Percentiles rank a stretch among this genome's conserved stretches.
phyloP scores from a whole-genome alignment of 2,113 vertebrate genomes.

The Heliornis fulica region DNA sequence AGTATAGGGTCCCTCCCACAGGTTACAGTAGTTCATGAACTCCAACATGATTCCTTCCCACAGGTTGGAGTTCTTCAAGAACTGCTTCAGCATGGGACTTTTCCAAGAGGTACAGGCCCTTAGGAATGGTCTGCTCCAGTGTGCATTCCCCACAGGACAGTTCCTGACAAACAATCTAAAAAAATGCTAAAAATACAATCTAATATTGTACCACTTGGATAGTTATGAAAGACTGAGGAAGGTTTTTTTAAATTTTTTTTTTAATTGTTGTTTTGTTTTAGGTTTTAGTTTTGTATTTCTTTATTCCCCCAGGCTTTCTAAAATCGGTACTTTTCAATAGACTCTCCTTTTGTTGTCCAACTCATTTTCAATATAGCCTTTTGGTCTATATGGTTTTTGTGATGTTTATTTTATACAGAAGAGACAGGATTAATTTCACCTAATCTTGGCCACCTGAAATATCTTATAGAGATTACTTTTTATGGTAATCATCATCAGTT shows the following conservation, averaged over 20 bases:
- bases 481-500: not conserved
- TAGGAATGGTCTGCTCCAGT: not conserved
- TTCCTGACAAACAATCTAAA: not conserved
- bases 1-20: too few relatives aligned
- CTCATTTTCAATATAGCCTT: not conserved
- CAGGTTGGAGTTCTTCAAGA: too few relatives aligned
- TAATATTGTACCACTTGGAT: not conserved
- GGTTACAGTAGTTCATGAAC: too few relatives aligned
- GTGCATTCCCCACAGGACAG: not conserved
- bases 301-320: not conserved
- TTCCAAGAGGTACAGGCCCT: not conserved
- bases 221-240: rapidly evolving
- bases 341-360: not conserved
- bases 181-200: not conserved
- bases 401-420: not conserved
- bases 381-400: not conserved
- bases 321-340: not conserved
- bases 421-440: not conserved
- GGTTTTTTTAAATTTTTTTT: too few relatives aligned
- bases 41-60: too few relatives aligned
- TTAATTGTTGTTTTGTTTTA: not conserved
- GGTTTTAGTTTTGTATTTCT: rapidly evolving
- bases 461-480: not conserved
- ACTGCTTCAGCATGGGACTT: not conserved
- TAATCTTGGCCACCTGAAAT: not conserved